Evolutionary conservation across 2,888 invertebrate species (phyloP), one percentile per base, ranked within the genome.

Genomic region (Calameuta pallipes): DNA sequence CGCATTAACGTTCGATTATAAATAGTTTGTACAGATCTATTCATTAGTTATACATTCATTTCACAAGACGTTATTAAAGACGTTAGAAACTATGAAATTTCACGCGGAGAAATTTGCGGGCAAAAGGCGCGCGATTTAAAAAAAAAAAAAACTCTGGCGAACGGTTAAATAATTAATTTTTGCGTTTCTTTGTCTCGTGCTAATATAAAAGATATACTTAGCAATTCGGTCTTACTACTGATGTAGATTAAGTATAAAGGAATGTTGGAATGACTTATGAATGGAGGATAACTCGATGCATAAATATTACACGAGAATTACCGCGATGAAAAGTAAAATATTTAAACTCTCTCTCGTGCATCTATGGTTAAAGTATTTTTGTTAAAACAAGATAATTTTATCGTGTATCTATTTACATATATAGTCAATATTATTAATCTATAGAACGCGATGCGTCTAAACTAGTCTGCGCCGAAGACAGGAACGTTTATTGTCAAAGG

Each of bases 1-100:
- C 41, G 41, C 41, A 56, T 56, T 56, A 56, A 23, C 41, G 9
- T 56, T 56, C 23, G 41, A 56, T 56, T 56, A 56, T 81, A 78
- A 75, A 74, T 76, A 81, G 79, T 81, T 82, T 80, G 80, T 81
- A 80, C 81, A 82, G 80, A 81, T 80, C 81, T 81, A 56, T 41
- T 15, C 41, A 13, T 37, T 37, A 23, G 15, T 56, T 56, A 56
- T 56, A 6, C 41, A 56, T 56, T 68, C 68, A n/a, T 79, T 35
- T 15, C 36, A 56, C 23, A 12, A 74, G 12, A 70, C 3, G n/a
- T 33, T 30, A 23, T 15, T 23, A 74, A 33, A 30, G 15, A 56
- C 23, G 15, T 56, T 23, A 6, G 41, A 56, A 23, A 56, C 41
- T 23, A 56, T 2, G 41, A 56, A 56, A 23, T 23, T 56, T 15